Percentiles rank a stretch among this genome's conserved stretches.
These are phyloP conservation scores for Apogon talboti DNA, from an alignment of 2,797 vertebrate genomes.

Conservation along the genomic window DNA sequence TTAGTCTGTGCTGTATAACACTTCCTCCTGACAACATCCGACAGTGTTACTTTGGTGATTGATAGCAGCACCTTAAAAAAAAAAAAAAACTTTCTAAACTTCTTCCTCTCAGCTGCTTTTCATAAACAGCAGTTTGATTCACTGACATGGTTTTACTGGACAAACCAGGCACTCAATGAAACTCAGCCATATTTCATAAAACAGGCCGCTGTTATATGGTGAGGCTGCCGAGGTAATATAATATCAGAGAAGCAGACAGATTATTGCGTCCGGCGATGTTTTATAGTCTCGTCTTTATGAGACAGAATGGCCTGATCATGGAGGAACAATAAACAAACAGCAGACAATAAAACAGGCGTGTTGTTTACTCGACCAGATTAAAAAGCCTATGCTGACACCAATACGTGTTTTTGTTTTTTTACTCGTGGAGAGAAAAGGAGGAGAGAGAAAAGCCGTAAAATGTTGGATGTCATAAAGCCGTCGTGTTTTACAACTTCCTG, in stretches of 20 bases:
- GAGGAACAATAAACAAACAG: constrained; percentile 69
- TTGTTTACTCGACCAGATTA: constrained; percentile 69
- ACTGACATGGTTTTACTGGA: constrained; percentile 48
- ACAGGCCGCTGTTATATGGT: constrained; percentile 29
- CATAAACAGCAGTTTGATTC: constrained; percentile 42
- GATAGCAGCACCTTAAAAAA: too few species aligned
- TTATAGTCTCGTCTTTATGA: constrained; percentile 60
- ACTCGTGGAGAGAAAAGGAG: constrained; percentile 4
- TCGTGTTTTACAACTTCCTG: constrained; percentile 57
- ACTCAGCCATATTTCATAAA: constrained; percentile 55
- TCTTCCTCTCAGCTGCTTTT: constrained; percentile 12
- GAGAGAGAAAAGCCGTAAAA: constrained; percentile 49
- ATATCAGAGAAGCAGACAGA: constrained; percentile 46
- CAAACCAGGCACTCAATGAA: constrained; percentile 62
- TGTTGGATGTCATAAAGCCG: constrained; percentile 54
- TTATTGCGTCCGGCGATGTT: constrained; percentile 40
- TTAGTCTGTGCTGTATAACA: neutral
- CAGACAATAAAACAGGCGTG: constrained; percentile 52
- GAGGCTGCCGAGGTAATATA: constrained; percentile 46
- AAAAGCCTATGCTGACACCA: constrained; percentile 54
- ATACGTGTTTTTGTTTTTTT: constrained; percentile 18
- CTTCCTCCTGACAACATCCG: neutral
- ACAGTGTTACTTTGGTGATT: too few species aligned
- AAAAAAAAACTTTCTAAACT: constrained; percentile 9
- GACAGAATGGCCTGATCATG: constrained; percentile 59